Evolutionary conservation across 2,797 vertebrate species (phyloP).

Genomic region (Urosaurus nigricauda): DNA sequence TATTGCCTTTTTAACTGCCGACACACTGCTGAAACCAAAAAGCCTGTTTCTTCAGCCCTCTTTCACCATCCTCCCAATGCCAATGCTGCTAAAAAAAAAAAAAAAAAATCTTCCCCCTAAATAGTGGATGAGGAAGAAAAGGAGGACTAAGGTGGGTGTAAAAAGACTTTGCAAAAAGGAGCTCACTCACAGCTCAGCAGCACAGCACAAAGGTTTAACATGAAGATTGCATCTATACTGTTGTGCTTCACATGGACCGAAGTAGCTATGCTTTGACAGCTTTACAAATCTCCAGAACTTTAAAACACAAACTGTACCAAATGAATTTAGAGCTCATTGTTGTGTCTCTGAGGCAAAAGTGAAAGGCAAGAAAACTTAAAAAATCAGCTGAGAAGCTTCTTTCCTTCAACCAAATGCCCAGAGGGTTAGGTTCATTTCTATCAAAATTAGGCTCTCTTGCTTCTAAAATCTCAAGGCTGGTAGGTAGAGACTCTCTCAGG

Average conservation of each 20-base stretch:
- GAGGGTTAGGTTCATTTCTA: background rate
- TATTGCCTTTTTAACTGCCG: no score
- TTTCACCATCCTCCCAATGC: no score
- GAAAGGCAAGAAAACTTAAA: background rate
- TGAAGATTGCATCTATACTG: background rate
- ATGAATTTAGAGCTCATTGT: background rate
- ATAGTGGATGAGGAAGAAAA: no score
- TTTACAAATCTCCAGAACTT: slow-evolving; percentile 13
- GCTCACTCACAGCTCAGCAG: background rate
- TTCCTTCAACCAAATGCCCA: background rate
- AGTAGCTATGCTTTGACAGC: background rate
- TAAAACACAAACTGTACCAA: background rate
- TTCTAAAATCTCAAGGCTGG: background rate
- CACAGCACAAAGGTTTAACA: background rate
- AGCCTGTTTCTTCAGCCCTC: no score
- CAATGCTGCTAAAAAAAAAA: no score
- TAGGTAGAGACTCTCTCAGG: background rate
- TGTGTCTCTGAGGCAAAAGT: background rate
- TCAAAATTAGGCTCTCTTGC: background rate
- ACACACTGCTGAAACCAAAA: no score
- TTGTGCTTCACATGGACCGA: background rate
- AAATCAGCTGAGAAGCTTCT: background rate
- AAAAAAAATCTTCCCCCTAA: no score
- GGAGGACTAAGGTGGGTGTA: no score
- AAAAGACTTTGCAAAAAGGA: background rate